Percentiles rank a stretch among this genome's conserved stretches.
phyloP scores from a whole-genome alignment of 1,140 invertebrate species.

The Lucilia cuprina region DNA sequence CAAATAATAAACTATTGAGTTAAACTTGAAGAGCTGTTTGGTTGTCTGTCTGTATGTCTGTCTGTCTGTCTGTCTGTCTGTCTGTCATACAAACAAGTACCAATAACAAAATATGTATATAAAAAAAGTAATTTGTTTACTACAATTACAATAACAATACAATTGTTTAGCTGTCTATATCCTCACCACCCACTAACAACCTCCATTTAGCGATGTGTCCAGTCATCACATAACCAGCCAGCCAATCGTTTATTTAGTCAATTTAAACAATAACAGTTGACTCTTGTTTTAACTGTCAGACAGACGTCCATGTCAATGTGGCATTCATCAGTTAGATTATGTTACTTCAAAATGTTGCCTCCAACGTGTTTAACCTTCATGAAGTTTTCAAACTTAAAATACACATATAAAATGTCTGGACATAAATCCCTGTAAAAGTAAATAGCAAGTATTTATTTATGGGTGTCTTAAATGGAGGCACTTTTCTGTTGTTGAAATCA shows the following conservation, averaged over 20 bases:
- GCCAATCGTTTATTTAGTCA: not conserved
- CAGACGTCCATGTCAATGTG: constrained; percentile 27
- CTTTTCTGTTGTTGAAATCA: no score
- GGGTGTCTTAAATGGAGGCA: no score
- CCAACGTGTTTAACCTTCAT: no score
- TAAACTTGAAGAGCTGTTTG: not conserved
- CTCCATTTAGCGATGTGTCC: no score
- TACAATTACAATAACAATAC: not conserved
- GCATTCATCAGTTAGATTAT: not conserved
- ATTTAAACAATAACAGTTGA: not conserved
- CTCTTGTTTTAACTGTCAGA: constrained; percentile 19
- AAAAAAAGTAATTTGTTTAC: not conserved
- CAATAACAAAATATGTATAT: not conserved
- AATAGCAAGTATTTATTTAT: no score
- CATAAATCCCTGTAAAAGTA: no score
- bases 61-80: not conserved
- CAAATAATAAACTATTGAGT: not conserved
- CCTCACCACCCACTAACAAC: no score
- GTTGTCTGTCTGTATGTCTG: not conserved
- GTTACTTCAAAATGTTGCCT: no score
- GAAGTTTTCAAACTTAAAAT: no score
- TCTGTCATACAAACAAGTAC: no score
- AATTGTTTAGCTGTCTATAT: no score
- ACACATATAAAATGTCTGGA: no score
- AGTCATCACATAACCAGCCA: not conserved